Evolutionary conservation across 2,113 vertebrate genomes (phyloP), one percentile per base, ranked within the genome.

Genomic region (Pluvianellus socialis): DNA sequence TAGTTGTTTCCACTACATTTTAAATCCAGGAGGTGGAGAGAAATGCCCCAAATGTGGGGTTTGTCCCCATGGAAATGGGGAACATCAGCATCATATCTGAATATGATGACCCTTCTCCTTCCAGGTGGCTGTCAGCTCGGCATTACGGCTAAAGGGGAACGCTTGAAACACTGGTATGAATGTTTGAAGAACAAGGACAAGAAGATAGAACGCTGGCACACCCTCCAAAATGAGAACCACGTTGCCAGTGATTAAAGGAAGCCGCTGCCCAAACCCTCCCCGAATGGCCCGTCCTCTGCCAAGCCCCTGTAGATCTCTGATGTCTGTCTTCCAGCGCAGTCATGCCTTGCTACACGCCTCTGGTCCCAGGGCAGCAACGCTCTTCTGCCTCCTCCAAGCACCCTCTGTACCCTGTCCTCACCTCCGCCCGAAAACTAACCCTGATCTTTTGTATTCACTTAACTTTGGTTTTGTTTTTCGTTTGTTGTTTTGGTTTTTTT

Each of bases 181-280:
- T 99, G 99, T 98, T 98, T 99, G 97, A 99, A 99, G 96, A 99
- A 99, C 98, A 99, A 99, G 98, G 99, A 99, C 99, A 99, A 99
- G 99, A 99, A 98, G 98, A 99, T 99, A 0, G 99, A 99, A 92
- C 99, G 99, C 94, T 99, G 99, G 99, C 99, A 99, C 97, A 99
- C 99, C 80, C 98, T 99, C 80, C 96, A 99, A 40, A 99, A 99
- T 0, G 99, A 99, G 97, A 99, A 98, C 97, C 99, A 99, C 2
- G 94, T 99, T 40, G 97, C 99, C 7, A 99, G 99, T 0, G 99
- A 99, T 94, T 99, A 99, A 98, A 88, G 58, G 35, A 53, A 80
- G 92, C 77, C 4, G 4, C 67, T 23, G 73, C 63, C 55, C 38
- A 1, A 23, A 32, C 77, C 81, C 81, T 75, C 47, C 91, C 84